These are phyloP conservation scores for Ceuthmochares aereus DNA, from an alignment of 2,113 vertebrate species.

Conservation along the genomic window DNA sequence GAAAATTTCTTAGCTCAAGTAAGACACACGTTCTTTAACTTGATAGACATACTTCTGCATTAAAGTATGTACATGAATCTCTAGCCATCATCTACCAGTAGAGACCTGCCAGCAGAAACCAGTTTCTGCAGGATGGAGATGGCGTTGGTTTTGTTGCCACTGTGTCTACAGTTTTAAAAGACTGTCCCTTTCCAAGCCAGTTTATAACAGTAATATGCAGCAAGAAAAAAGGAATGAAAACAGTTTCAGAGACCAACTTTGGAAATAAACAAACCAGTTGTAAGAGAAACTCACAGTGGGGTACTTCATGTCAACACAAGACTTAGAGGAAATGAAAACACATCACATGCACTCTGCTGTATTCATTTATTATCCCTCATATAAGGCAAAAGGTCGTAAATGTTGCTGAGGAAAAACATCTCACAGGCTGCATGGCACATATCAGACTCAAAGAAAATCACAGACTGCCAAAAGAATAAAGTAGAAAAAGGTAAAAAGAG, in stretches of 20 bases:
- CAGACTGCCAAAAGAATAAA: neutral
- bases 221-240: neutral
- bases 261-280: neutral
- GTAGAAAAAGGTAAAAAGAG: neutral
- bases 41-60: neutral
- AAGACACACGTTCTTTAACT: neutral
- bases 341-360: neutral
- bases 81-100: neutral
- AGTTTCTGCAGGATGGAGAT: fast-evolving
- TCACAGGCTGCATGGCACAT: neutral
- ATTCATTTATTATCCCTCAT: neutral
- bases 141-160: neutral
- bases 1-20: neutral
- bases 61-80: neutral
- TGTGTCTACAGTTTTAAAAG: neutral
- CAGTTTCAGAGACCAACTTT: neutral
- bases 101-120: neutral
- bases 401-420: neutral
- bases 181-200: neutral
- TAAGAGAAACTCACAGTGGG: neutral
- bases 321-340: neutral
- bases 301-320: neutral
- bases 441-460: neutral
- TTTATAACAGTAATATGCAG: neutral
- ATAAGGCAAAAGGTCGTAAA: neutral